phyloP scores from a whole-genome alignment of 2,113 vertebrate genomes.

The Phalacrocorax carbo region DNA sequence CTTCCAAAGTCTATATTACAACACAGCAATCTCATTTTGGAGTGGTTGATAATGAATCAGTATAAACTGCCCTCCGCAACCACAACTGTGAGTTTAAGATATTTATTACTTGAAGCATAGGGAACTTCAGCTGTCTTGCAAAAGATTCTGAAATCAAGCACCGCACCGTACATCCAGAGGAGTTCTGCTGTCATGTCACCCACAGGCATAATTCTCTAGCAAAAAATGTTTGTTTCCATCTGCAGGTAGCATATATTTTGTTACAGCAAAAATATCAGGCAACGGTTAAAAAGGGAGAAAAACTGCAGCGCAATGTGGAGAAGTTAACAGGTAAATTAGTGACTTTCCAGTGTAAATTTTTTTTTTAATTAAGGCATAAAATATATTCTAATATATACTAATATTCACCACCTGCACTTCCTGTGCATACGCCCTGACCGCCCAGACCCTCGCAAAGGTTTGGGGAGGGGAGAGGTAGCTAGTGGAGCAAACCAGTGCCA shows the following conservation, averaged over 20 bases:
- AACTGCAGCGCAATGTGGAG: neutral
- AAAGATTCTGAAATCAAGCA: neutral
- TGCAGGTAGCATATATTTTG: neutral
- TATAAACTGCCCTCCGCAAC: neutral
- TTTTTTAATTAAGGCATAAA: neutral
- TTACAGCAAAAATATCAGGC: neutral
- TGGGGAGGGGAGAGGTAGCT: neutral
- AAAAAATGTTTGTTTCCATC: neutral
- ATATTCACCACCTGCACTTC: neutral
- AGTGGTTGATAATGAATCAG: neutral
- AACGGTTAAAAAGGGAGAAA: neutral
- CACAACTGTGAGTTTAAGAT: neutral
- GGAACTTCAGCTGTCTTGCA: neutral
- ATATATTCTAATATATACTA: neutral
- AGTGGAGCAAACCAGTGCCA: neutral
- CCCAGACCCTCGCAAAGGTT: neutral
- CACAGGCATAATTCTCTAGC: neutral
- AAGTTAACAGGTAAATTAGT: neutral
- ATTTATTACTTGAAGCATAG: neutral
- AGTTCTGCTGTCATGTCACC: neutral
- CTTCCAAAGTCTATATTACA: neutral
- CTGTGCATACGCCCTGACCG: accelerated
- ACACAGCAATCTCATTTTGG: neutral
- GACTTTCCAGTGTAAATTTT: neutral
- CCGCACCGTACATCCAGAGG: neutral